Base-by-base conservation (phyloP, 1,140 invertebrate genomes). In the Rhyacophila brunnea region DNA sequence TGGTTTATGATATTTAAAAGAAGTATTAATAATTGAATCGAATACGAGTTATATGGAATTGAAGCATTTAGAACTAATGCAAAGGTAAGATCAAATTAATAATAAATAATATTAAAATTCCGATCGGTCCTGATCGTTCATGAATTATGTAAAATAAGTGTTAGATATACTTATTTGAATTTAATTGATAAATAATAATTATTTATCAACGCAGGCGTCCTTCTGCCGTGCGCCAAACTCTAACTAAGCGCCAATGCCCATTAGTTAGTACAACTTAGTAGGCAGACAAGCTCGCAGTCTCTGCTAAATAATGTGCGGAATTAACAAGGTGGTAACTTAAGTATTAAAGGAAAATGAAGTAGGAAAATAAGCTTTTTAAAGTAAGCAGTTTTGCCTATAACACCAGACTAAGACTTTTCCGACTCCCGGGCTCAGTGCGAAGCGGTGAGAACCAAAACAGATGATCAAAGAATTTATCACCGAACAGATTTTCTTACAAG, bases 281-380 rank as follows among this genome's bases (percentile, higher is more conserved):
- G 35, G 47, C 56, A 53, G 43, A 43, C 45, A 23, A 52, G 51
- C 57, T 62, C 28, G 28, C 35, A 28, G 36, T 53, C 50, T 40
- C 45, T 45, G 32, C 58, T 64, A 60, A 64, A 57, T 64, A 64
- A 64, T 64, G 62, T 57, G 18, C 48, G 58, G 58, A 40, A 64
- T 64, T 64, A 64, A 64, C 57, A 60, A 64, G 62, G 62, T 64
- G 62, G 62, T 60, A 64, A 64, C 62, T 64, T 63, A 51, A 43
- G 57, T 52, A 59, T 64, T 60, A 60, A 56, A 60, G 45, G 50
- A 60, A 58, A 43, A 32, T 54, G 56, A 59, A 55, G 46, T 64
- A 57, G 49, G 38, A 60, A 48, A 57, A 48, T 60, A 60, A 60
- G 57, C 62, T 60, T 64, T 60, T 64, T 64, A 60, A 64, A 64